Percentiles rank a stretch among this genome's conserved stretches.
Evolutionary conservation across 2,888 invertebrate genomes (phyloP).

Genomic region (Phyllotreta cruciferae): DNA sequence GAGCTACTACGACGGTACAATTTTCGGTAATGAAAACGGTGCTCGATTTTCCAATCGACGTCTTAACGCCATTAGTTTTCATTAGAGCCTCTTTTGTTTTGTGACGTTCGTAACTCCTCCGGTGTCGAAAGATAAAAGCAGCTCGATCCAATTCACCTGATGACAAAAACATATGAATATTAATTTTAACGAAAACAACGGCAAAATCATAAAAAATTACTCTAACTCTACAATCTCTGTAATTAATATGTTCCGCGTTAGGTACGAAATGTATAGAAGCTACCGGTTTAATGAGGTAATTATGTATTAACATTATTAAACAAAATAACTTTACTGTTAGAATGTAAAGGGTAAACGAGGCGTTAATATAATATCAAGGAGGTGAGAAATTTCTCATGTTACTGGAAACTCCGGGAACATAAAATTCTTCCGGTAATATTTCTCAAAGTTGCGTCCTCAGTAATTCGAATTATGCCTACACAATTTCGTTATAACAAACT

Average conservation of each 20-base stretch:
- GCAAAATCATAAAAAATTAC: too few relatives aligned
- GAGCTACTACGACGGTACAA: constrained; percentile 62
- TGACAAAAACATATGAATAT: too few relatives aligned
- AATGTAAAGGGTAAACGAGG: not conserved
- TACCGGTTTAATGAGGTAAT: too few relatives aligned
- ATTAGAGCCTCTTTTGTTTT: constrained; percentile 33
- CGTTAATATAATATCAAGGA: constrained; percentile 4
- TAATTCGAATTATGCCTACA: not conserved
- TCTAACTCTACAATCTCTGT: too few relatives aligned
- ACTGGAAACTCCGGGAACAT: not conserved
- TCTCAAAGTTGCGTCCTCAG: not conserved
- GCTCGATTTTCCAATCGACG: constrained; percentile 21
- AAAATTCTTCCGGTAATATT: not conserved
- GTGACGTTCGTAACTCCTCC: constrained; percentile 38
- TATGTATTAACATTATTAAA: not conserved
- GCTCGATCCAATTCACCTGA: constrained; percentile 19
- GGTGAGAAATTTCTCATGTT: constrained; percentile 11
- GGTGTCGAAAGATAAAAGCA: constrained; percentile 28
- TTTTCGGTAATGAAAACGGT: constrained; percentile 61
- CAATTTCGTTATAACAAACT: not conserved
- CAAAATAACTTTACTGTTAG: not conserved
- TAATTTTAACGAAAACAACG: too few relatives aligned
- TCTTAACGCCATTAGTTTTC: constrained; percentile 28
- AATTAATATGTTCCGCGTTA: too few relatives aligned
- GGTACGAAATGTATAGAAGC: too few relatives aligned